phyloP scores from a whole-genome alignment of 1,140 invertebrate genomes.

The Ceratosolen solmsi region DNA sequence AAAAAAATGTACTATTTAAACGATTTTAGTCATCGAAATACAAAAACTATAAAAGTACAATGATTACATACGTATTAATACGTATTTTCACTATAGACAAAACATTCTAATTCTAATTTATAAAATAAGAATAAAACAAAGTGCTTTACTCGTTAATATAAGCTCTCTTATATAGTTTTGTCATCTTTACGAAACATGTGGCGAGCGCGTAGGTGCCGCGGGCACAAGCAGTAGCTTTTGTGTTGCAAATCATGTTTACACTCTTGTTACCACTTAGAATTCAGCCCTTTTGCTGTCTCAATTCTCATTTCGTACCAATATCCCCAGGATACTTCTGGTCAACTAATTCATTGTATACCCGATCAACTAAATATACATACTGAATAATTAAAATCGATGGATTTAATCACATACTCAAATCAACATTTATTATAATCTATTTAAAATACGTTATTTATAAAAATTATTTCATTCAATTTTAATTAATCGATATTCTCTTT shows the following conservation, averaged over 20 bases:
- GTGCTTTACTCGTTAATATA: neutral
- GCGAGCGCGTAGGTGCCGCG: constrained; percentile 59
- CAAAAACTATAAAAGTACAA: neutral
- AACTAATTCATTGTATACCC: constrained; percentile 56
- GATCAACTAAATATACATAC: neutral
- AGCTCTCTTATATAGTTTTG: neutral
- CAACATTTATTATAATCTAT: neutral
- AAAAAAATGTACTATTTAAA: too few species aligned
- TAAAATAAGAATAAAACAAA: neutral
- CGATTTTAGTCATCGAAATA: neutral
- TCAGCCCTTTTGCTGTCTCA: neutral
- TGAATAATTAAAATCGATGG: neutral
- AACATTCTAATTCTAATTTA: neutral
- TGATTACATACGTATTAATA: neutral
- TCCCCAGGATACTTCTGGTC: constrained; percentile 65
- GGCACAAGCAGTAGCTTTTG: constrained; percentile 65
- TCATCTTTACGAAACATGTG: constrained; percentile 66
- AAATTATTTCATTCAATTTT: neutral
- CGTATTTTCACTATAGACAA: neutral
- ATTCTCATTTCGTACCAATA: constrained; percentile 62
- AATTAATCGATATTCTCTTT: neutral
- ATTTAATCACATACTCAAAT: neutral
- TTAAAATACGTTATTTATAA: neutral
- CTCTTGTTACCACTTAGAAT: constrained; percentile 63
- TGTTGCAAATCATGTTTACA: constrained; percentile 74